A percentile compares a stretch with the other conserved stretches of the same genome.
These are phyloP conservation scores for Drosophila asahinai DNA, from an alignment of 1,140 invertebrate species.

Conservation along the genomic window DNA sequence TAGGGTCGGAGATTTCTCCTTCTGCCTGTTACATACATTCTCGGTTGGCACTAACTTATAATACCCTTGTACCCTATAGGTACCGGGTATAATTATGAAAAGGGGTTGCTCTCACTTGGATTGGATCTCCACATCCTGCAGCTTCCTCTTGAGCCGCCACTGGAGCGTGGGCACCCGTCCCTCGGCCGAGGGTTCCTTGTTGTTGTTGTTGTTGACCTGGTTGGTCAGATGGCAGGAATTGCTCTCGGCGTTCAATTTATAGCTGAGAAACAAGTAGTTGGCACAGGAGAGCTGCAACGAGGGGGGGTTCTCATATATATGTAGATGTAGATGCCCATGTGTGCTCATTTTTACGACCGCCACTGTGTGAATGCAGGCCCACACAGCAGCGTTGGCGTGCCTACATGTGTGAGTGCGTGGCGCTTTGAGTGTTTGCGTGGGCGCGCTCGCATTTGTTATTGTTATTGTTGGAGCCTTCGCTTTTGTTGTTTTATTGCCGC, in stretches of 20 bases:
- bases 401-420: slow-evolving; percentile 23
- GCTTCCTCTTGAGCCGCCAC: slow-evolving; percentile 91
- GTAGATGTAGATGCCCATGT: neutral
- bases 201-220: slow-evolving; percentile 88
- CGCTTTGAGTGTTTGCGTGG: slow-evolving; percentile 61
- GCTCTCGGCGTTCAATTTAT: slow-evolving; percentile 89
- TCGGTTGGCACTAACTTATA: too few relatives aligned
- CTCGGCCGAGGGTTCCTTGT: slow-evolving; percentile 87
- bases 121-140: slow-evolving; percentile 97
- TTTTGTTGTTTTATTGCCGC: slow-evolving; percentile 56
- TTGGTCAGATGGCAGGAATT: slow-evolving; percentile 90
- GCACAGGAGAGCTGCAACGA: slow-evolving; percentile 92
- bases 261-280: slow-evolving; percentile 95
- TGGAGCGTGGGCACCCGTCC: slow-evolving; percentile 88
- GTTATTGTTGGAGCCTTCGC: slow-evolving; percentile 49
- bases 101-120: slow-evolving; percentile 89
- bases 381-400: slow-evolving; percentile 25
- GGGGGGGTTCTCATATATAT: neutral
- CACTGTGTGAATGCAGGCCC: slow-evolving; percentile 46
- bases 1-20: too few relatives aligned
- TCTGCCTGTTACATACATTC: too few relatives aligned
- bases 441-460: slow-evolving; percentile 63
- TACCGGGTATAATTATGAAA: neutral
- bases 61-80: too few relatives aligned
- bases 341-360: slow-evolving; percentile 1